Percentiles rank a stretch among this genome's conserved stretches.
Evolutionary conservation across 64 coral and sea anemone species (phyloP).

Genomic region (Porites australiensis): DNA sequence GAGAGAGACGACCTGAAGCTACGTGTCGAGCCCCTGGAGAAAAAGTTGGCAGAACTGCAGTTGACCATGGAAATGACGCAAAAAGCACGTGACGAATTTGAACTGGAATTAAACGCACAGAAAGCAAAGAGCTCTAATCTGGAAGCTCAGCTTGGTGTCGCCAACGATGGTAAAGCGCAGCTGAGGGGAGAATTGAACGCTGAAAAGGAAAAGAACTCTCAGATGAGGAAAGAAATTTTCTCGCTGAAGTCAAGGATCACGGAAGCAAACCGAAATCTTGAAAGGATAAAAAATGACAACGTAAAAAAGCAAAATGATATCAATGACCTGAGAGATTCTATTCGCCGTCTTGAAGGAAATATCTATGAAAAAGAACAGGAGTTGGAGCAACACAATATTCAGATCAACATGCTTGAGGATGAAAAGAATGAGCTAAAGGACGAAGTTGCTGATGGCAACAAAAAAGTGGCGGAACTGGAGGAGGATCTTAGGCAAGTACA

Average conservation of each 20-base stretch:
- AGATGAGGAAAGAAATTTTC: slow-evolving; percentile 87
- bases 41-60: slow-evolving; percentile 78
- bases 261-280: slow-evolving; percentile 78
- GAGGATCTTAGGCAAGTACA: slow-evolving; percentile 74
- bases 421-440: slow-evolving; percentile 87
- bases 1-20: slow-evolving; percentile 92
- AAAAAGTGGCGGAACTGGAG: slow-evolving; percentile 67
- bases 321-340: slow-evolving; percentile 86
- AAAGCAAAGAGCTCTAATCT: slow-evolving; percentile 81
- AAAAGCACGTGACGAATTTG: slow-evolving; percentile 80
- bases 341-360: slow-evolving; percentile 76
- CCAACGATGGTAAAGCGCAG: slow-evolving; percentile 78
- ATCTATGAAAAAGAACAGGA: slow-evolving; percentile 87
- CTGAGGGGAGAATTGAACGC: slow-evolving; percentile 83
- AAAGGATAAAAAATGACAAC: slow-evolving; percentile 88
- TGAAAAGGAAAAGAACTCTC: slow-evolving; percentile 81
- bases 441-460: slow-evolving; percentile 84
- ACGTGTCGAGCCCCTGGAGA: slow-evolving; percentile 82
- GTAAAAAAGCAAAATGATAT: slow-evolving; percentile 90
- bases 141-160: slow-evolving; percentile 80
- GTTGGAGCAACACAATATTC: slow-evolving; percentile 73
- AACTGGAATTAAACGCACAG: slow-evolving; percentile 65
- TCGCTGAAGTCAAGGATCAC: slow-evolving; percentile 57
- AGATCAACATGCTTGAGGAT: slow-evolving; percentile 94
- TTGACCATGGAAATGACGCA: slow-evolving; percentile 84